A percentile compares a stretch with the other conserved stretches of the same genome.
Evolutionary conservation across 2,797 vertebrate species (phyloP).

Genomic region (Hypotaenidia okinawae): DNA sequence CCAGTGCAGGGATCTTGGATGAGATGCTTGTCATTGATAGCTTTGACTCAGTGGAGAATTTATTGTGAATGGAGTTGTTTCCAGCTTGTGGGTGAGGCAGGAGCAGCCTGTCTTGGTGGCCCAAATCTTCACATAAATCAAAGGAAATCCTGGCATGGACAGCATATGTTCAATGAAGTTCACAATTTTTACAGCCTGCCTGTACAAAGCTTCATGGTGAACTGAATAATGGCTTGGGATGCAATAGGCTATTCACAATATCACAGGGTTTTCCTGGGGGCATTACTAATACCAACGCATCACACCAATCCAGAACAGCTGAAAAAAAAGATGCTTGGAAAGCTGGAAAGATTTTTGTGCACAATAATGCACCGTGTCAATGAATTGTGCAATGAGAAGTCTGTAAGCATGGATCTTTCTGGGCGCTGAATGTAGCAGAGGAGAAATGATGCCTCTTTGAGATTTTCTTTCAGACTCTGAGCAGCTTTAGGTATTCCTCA

Average conservation of each 20-base stretch:
- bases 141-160: background rate
- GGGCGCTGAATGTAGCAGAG: background rate
- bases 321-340: background rate
- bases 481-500: background rate
- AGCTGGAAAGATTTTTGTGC: background rate
- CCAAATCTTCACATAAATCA: background rate
- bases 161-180: background rate
- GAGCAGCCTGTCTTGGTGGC: background rate
- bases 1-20: background rate
- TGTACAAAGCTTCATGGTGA: background rate
- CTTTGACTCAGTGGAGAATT: background rate
- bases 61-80: background rate
- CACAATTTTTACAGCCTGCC: background rate
- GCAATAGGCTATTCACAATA: background rate
- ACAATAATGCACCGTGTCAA: background rate
- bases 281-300: background rate
- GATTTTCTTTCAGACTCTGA: background rate
- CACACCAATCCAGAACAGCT: background rate
- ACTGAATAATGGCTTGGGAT: background rate
- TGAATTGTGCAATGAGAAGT: background rate
- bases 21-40: background rate
- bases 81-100: background rate
- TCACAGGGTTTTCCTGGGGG: background rate
- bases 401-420: background rate
- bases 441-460: background rate